These are phyloP conservation scores for Portevinia maculata DNA, from an alignment of 2,888 invertebrate species.

Conservation along the genomic window DNA sequence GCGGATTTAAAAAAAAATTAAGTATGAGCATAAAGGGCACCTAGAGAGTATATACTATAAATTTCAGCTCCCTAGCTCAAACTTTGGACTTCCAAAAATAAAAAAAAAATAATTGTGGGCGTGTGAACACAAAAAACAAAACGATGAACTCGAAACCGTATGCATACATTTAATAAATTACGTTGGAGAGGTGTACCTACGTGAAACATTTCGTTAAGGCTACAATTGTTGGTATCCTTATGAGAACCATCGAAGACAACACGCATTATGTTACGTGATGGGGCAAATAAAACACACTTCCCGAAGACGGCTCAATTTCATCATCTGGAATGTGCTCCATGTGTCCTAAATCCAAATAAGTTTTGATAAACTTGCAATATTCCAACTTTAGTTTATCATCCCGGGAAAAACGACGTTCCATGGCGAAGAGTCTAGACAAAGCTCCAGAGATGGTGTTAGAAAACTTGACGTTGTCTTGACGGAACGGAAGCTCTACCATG, in stretches of 20 bases:
- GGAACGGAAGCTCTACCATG: conserved; percentile 1
- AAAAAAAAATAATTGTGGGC: too few relatives aligned
- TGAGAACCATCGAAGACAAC: neutral
- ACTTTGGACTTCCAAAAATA: too few relatives aligned
- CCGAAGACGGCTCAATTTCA: neutral
- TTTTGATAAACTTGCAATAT: neutral
- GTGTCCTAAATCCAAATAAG: neutral
- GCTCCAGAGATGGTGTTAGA: conserved; percentile 1
- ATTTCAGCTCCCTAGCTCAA: too few relatives aligned
- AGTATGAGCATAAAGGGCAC: too few relatives aligned
- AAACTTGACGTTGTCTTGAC: neutral
- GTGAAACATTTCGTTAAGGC: conserved; percentile 10
- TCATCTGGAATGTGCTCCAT: conserved; percentile 4
- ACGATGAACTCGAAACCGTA: conserved; percentile 18
- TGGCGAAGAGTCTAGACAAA: neutral
- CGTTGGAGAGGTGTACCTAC: conserved; percentile 21
- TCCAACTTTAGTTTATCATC: neutral
- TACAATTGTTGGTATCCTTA: conserved; percentile 5
- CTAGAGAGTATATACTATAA: too few relatives aligned
- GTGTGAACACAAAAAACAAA: conserved; percentile 38
- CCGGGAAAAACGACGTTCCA: conserved; percentile 3
- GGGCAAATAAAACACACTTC: too few relatives aligned
- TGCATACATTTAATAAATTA: conserved; percentile 14
- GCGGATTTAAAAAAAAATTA: too few relatives aligned
- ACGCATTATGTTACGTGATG: neutral